phyloP scores from a whole-genome alignment of 2,797 vertebrate species.

The Heteromormyrus szaboi region DNA sequence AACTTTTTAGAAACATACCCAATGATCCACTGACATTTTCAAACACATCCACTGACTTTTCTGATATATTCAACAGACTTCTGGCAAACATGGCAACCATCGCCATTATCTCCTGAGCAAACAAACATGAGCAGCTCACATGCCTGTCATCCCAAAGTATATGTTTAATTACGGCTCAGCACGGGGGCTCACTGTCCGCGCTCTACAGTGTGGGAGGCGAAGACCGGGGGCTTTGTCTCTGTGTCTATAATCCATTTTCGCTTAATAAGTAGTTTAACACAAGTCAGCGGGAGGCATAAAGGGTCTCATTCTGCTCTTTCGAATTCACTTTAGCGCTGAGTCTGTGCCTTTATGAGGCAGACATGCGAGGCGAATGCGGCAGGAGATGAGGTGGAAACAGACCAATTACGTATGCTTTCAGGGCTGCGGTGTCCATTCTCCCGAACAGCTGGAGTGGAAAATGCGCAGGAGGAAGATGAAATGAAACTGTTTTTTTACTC shows the following conservation, averaged over 20 bases:
- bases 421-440: constrained; percentile 31
- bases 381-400: constrained; percentile 61
- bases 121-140: constrained; percentile 45
- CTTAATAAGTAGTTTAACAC: constrained; percentile 70
- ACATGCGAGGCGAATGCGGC: constrained; percentile 60
- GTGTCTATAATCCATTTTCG: constrained; percentile 72
- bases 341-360: constrained; percentile 62
- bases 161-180: constrained; percentile 54
- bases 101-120: constrained; percentile 41
- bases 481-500: constrained; percentile 22
- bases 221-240: constrained; percentile 57
- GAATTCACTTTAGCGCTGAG: constrained; percentile 64
- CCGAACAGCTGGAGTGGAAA: constrained; percentile 39
- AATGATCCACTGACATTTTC: neutral
- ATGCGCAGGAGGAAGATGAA: constrained; percentile 38
- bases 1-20: neutral
- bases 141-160: constrained; percentile 52
- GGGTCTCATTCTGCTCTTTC: constrained; percentile 40
- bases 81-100: neutral
- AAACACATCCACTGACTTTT: neutral
- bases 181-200: constrained; percentile 43
- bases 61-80: constrained; percentile 13
- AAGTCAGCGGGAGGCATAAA: constrained; percentile 53
- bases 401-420: constrained; percentile 52
- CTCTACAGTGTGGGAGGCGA: constrained; percentile 49